Evolutionary conservation across 2,113 vertebrate genomes (phyloP).

Genomic region (Bagarius yarrelli): DNA sequence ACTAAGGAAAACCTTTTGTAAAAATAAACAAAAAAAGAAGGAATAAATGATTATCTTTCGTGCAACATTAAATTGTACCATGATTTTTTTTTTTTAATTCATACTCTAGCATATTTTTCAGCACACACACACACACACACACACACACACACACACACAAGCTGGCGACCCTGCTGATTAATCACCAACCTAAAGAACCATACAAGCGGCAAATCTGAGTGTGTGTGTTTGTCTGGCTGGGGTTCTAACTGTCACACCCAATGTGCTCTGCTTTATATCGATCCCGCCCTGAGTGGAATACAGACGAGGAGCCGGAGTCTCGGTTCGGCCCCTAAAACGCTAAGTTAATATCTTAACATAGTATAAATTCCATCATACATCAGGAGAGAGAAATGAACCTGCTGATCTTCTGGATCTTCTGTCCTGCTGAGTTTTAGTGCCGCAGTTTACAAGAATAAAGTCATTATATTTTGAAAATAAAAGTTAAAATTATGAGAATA

Average conservation of each 20-base stretch:
- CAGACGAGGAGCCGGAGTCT: slow-evolving; percentile 29
- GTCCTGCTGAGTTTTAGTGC: slow-evolving; percentile 1
- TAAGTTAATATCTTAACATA: slow-evolving; percentile 35
- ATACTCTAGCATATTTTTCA: neutral
- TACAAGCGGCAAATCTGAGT: slow-evolving; percentile 25
- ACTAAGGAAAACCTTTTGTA: too few species aligned
- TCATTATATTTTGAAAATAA: too few species aligned
- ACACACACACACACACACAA: neutral
- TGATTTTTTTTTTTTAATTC: neutral
- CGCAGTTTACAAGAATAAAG: too few species aligned
- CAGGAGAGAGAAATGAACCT: slow-evolving; percentile 8
- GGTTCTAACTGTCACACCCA: slow-evolving; percentile 26
- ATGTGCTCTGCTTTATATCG: slow-evolving; percentile 37
- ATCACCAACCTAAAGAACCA: slow-evolving; percentile 32
- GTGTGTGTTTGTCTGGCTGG: slow-evolving; percentile 6
- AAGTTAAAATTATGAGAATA: too few species aligned
- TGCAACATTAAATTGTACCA: neutral
- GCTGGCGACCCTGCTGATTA: slow-evolving; percentile 24
- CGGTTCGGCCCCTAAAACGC: slow-evolving; percentile 32
- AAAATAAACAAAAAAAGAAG: too few species aligned
- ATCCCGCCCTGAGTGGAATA: slow-evolving; percentile 29
- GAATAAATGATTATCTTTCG: too few species aligned
- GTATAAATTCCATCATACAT: slow-evolving; percentile 38
- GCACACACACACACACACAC: neutral
- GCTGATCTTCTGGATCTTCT: too few species aligned